Evolutionary conservation across 2,888 invertebrate species (phyloP).

Genomic region (Plebejus anna): DNA sequence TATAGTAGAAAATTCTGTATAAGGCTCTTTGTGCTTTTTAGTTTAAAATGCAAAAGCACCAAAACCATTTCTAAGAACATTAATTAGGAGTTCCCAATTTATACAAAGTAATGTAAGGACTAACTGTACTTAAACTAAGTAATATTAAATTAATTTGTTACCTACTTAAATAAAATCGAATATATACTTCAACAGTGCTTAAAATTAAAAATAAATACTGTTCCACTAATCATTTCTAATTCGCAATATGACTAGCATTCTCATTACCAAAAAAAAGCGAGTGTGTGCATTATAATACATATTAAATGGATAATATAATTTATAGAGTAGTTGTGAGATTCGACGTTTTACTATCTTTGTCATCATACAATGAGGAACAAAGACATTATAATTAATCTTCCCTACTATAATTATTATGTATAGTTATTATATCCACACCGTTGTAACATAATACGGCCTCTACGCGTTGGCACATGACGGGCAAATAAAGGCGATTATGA

Average conservation of each 20-base stretch:
- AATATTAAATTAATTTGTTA: constrained; percentile 8
- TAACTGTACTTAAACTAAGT: constrained; percentile 6
- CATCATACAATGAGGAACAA: background rate
- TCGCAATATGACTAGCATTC: constrained; percentile 15
- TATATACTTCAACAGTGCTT: constrained; percentile 9
- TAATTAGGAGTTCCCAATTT: background rate
- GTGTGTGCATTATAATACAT: background rate
- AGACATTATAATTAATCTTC: background rate
- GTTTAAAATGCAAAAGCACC: constrained; percentile 28
- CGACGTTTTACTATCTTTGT: background rate
- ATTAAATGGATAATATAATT: background rate
- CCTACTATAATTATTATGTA: background rate
- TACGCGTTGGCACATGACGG: background rate
- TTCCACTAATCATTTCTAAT: background rate
- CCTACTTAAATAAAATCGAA: constrained; percentile 18
- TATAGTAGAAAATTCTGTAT: constrained; percentile 17
- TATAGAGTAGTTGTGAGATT: constrained; percentile 5
- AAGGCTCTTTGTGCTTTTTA: constrained; percentile 28
- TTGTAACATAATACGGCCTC: background rate
- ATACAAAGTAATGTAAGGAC: background rate
- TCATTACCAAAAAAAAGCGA: constrained; percentile 1
- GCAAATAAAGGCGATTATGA: too few relatives aligned
- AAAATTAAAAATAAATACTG: constrained; percentile 17
- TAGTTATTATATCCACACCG: background rate
- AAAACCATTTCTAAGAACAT: constrained; percentile 14